A percentile compares a stretch with the other conserved stretches of the same genome.
Evolutionary conservation across 2,888 invertebrate genomes (phyloP).

Genomic region (Colostygia pectinataria): DNA sequence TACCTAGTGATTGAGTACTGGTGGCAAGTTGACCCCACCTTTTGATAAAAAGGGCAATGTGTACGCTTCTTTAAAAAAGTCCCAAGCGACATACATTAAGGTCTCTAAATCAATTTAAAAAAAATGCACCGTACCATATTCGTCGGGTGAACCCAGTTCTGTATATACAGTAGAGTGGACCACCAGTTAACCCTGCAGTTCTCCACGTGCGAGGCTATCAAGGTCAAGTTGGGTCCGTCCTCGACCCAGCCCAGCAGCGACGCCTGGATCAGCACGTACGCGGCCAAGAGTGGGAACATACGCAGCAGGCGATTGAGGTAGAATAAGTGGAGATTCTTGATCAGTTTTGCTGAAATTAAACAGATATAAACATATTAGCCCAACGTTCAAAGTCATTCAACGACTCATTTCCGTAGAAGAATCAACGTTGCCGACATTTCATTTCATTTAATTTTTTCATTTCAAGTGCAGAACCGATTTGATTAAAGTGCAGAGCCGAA

Average conservation of each 20-base stretch:
- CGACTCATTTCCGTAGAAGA: too few relatives aligned
- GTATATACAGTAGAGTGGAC: slow-evolving; percentile 59
- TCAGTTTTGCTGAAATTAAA: slow-evolving; percentile 50
- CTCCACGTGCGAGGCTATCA: slow-evolving; percentile 34
- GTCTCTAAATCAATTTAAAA: not conserved
- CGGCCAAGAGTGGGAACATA: slow-evolving; percentile 60
- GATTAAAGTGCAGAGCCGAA: too few relatives aligned
- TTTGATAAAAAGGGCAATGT: too few relatives aligned
- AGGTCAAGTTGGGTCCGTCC: slow-evolving; percentile 59
- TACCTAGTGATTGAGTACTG: too few relatives aligned
- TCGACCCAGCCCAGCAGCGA: slow-evolving; percentile 52
- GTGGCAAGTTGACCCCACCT: too few relatives aligned
- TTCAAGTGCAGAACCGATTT: too few relatives aligned
- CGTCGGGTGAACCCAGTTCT: slow-evolving; percentile 52
- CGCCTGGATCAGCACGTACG: slow-evolving; percentile 54
- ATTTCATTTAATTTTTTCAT: too few relatives aligned
- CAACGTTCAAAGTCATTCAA: too few relatives aligned
- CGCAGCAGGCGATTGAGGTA: slow-evolving; percentile 63
- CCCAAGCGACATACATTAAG: too few relatives aligned
- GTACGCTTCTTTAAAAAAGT: too few relatives aligned
- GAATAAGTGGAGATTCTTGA: slow-evolving; percentile 60
- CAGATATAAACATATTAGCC: too few relatives aligned
- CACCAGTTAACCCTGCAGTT: slow-evolving; percentile 62
- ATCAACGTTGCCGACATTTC: too few relatives aligned
- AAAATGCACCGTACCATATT: slow-evolving; percentile 37